Evolutionary conservation across 1,140 invertebrate species (phyloP).

Genomic region (Eriocheir sinensis): DNA sequence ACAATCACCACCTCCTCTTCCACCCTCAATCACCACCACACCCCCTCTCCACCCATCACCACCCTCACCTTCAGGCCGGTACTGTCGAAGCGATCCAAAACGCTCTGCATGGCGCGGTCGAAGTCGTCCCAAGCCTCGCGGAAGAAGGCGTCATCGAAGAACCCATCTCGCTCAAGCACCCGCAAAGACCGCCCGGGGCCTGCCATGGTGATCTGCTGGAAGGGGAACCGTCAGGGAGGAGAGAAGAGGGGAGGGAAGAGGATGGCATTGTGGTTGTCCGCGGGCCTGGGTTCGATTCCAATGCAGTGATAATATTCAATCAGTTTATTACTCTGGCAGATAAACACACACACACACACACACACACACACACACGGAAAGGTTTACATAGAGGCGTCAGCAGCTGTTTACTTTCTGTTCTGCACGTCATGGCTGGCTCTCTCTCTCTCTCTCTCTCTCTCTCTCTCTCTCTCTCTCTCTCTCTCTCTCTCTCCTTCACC

Average conservation of each 20-base stretch:
- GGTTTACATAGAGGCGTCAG: too few species aligned
- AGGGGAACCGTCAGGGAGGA: too few species aligned
- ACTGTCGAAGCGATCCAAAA: constrained; percentile 57
- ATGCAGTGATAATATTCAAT: neutral
- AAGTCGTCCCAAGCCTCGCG: constrained; percentile 70
- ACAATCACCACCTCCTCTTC: too few species aligned
- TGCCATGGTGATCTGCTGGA: neutral
- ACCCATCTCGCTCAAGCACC: constrained; percentile 65
- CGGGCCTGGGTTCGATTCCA: neutral
- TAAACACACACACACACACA: neutral
- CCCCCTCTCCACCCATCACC: too few species aligned
- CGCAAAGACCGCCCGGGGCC: constrained; percentile 49
- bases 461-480: too few species aligned
- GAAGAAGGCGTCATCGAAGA: constrained; percentile 76
- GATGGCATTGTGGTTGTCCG: neutral
- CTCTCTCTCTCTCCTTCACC: too few species aligned
- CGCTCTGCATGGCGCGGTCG: constrained; percentile 67
- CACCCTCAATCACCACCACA: too few species aligned
- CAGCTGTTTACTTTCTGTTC: too few species aligned
- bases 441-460: too few species aligned
- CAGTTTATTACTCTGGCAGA: neutral
- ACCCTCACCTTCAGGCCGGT: constrained; percentile 53
- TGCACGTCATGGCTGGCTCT: too few species aligned
- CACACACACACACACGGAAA: neutral
- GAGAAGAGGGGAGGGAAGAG: neutral